These are phyloP conservation scores for Centropus bengalensis DNA, from an alignment of 2,113 vertebrate genomes.

Conservation along the genomic window DNA sequence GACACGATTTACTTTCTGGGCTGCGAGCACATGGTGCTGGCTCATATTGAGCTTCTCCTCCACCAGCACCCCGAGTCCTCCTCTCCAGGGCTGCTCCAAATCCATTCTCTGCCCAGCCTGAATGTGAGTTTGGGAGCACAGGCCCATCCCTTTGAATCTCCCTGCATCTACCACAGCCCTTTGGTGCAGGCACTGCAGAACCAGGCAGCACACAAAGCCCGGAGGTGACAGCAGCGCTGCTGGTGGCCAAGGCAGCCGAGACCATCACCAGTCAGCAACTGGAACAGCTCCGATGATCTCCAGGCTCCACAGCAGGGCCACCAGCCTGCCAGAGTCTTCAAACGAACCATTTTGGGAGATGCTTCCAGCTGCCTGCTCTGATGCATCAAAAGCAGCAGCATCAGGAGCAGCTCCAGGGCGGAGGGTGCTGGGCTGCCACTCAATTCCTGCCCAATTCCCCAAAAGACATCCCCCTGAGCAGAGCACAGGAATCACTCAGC, in stretches of 20 bases:
- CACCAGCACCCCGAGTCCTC: no score
- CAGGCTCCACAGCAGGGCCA: neutral
- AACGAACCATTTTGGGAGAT: neutral
- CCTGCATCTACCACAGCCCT: neutral
- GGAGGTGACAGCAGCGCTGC: neutral
- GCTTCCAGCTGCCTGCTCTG: neutral
- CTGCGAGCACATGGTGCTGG: no score
- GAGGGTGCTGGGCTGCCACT: neutral
- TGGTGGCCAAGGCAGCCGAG: neutral
- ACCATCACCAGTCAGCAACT: neutral
- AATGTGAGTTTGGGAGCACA: neutral
- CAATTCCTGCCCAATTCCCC: neutral
- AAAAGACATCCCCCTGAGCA: rapidly evolving
- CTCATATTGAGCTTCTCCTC: no score
- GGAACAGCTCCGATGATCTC: neutral
- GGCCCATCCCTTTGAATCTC: neutral
- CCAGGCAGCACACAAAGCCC: neutral
- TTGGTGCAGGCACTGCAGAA: rapidly evolving
- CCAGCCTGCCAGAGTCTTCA: neutral
- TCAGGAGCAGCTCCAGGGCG: neutral
- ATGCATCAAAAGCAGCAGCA: neutral
- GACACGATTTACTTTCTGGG: no score
- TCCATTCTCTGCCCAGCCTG: no score
- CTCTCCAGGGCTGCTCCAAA: no score
- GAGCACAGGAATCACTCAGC: rapidly evolving